Evolutionary conservation across 2,888 invertebrate genomes (phyloP), one percentile per base, ranked within the genome.

Genomic region (Cryptosula pallasiana): DNA sequence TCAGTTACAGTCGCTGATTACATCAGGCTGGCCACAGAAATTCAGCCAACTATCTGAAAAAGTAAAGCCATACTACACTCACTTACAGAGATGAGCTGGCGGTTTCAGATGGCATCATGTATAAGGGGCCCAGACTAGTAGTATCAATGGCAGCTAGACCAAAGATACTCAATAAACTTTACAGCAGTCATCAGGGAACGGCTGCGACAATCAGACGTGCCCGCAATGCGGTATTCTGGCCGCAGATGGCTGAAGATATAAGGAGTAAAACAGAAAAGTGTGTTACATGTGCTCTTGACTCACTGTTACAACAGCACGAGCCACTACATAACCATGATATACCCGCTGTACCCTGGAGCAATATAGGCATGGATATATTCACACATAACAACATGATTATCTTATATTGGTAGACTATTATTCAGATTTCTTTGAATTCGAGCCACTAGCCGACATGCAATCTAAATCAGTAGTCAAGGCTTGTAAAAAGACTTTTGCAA

Each of bases 141-240:
- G n/a, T 63, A 3, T 32, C 63, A 25, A 34, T 5, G 32, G 27
- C 63, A 3, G 2, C 2, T 27, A 29, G 63, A 63, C 29, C 34
- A 63, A 32, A 13, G 32, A 63, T 34, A 32, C 63, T 63, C 5
- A 63, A 63, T 32, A 63, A 63, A 34, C 9, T 63, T 29, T 32
- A 63, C 32, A 27, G 5, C 63, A 63, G 63, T 32, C 63, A 63
- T 63, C 63, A 63, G 32, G 63, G 63, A 63, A 34, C 34, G 16
- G 63, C 63, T 32, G 34, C 63, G 5, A 63, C 63, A 9, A 2
- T 63, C 13, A 32, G 63, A 63, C 25, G 63, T 29, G 63, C 63
- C 9, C 63, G 63, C 5, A 13, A 2, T 63, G 2, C 5, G 25
- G 63, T 63, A 9, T 63, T 13, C 34, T 63, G 63, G 63, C 34